phyloP scores from a whole-genome alignment of 2,113 vertebrate genomes.

The Baryphthengus martii region DNA sequence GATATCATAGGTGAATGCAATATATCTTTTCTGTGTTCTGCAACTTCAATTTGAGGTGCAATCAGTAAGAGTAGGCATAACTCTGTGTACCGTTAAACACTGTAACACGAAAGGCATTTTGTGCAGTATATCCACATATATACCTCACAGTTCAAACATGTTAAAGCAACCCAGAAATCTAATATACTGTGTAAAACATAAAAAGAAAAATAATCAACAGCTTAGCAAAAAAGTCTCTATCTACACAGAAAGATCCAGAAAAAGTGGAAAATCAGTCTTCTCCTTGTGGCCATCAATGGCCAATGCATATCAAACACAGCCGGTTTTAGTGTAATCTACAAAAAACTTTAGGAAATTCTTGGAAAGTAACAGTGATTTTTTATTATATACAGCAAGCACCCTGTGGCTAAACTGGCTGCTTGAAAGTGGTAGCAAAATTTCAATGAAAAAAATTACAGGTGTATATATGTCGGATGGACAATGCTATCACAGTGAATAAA shows the following conservation, averaged over 20 bases:
- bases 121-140: not conserved
- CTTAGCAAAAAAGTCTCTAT: not conserved
- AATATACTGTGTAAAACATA: not conserved
- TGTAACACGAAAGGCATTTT: not conserved
- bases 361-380: not conserved
- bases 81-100: not conserved
- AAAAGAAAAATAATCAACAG: not conserved
- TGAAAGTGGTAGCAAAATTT: not conserved
- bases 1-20: not conserved
- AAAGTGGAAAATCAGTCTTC: not conserved
- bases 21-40: not conserved
- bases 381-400: not conserved
- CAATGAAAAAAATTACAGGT: not conserved
- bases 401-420: not conserved
- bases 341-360: not conserved
- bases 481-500: not conserved
- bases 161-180: not conserved
- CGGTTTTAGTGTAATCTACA: not conserved
- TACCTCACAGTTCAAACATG: not conserved
- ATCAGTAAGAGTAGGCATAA: not conserved
- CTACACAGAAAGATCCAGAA: not conserved
- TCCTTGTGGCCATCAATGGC: not conserved
- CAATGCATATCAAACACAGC: not conserved
- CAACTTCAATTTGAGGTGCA: not conserved
- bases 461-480: not conserved